phyloP scores from a whole-genome alignment of 2,888 invertebrate genomes.

The Unio delphinus region DNA sequence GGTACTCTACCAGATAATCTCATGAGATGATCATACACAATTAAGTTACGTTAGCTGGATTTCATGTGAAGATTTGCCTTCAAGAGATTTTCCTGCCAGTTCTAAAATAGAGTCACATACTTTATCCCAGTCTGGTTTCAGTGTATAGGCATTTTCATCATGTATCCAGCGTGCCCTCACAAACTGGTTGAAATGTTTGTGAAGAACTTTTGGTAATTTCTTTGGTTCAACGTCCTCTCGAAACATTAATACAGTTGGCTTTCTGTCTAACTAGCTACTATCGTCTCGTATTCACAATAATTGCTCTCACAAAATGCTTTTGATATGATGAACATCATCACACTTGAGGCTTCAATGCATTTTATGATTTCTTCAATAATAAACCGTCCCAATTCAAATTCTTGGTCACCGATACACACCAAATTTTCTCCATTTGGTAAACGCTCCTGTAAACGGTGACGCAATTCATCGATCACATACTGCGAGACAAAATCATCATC shows the following conservation, averaged over 20 bases:
- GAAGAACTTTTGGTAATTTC: constrained; percentile 5
- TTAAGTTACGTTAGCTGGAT: too few species aligned
- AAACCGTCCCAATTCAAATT: too few species aligned
- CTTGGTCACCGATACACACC: too few species aligned
- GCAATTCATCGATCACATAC: too few species aligned
- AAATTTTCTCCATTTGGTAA: too few species aligned
- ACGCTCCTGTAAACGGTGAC: too few species aligned
- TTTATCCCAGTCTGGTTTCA: constrained; percentile 4
- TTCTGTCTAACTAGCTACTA: constrained; percentile 9
- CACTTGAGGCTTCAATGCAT: constrained; percentile 6
- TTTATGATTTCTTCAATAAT: constrained; percentile 9
- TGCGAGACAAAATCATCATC: too few species aligned
- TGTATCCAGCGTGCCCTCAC: too few species aligned
- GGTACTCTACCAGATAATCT: too few species aligned
- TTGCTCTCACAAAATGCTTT: constrained; percentile 9
- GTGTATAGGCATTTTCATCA: neutral
- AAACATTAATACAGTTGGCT: constrained; percentile 12
- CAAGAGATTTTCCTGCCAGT: too few species aligned
- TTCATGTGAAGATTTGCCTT: too few species aligned
- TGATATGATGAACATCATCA: constrained; percentile 9
- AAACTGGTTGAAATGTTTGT: constrained; percentile 3
- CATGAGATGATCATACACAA: too few species aligned
- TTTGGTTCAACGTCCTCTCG: constrained; percentile 11
- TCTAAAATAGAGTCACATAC: neutral
- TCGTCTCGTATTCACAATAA: constrained; percentile 10